Evolutionary conservation across 2,797 vertebrate species (phyloP).

Genomic region (Xiphophorus birchmanni): DNA sequence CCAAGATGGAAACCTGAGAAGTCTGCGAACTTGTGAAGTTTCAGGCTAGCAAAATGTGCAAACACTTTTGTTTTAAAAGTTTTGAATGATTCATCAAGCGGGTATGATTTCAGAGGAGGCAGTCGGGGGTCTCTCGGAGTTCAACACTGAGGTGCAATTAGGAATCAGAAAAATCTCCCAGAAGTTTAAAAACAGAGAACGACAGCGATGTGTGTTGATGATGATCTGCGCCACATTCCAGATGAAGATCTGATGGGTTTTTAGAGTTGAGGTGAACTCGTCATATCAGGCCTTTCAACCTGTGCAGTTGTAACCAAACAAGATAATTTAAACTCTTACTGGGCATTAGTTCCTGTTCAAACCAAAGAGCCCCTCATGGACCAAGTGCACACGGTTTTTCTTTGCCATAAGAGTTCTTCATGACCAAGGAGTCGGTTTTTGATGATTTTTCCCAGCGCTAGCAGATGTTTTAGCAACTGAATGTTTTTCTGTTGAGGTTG

Average conservation of each 20-base stretch:
- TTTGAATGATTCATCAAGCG: background rate
- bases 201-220: background rate
- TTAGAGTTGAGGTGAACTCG: background rate
- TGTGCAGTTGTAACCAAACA: conserved; percentile 31
- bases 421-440: conserved; percentile 6
- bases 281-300: conserved; percentile 26
- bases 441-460: background rate
- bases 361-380: conserved; percentile 51
- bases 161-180: conserved; percentile 1
- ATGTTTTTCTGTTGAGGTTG: background rate
- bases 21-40: conserved; percentile 4
- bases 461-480: conserved; percentile 12
- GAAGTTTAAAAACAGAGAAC: background rate
- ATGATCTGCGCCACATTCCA: conserved; percentile 9
- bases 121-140: background rate
- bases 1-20: background rate
- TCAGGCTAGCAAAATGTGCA: conserved; percentile 5
- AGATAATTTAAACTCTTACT: conserved; percentile 7
- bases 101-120: conserved; percentile 5
- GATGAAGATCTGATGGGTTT: conserved; percentile 10
- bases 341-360: conserved; percentile 28
- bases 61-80: conserved; percentile 6
- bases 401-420: conserved; percentile 19
- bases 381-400: background rate
- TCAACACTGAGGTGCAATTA: background rate